Conservation (phyloP, 2,113 vertebrate species). For the Desmodus rotundus region DNA sequence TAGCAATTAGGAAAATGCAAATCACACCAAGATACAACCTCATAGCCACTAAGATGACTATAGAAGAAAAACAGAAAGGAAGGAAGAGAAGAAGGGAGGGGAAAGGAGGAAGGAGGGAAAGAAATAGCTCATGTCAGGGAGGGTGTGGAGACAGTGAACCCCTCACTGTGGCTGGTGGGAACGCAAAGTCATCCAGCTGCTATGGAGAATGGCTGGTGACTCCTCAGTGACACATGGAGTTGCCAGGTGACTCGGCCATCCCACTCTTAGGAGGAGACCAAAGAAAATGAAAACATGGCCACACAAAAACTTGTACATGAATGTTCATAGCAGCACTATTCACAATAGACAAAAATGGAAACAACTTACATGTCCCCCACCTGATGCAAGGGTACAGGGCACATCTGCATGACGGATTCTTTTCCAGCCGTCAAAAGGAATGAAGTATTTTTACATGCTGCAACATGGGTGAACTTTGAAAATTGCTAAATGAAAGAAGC, state of each 20-base stretch:
- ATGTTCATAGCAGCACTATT: not conserved
- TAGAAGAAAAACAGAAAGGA: not conserved
- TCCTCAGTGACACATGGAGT: not conserved
- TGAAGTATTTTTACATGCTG: not conserved
- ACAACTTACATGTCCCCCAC: not conserved
- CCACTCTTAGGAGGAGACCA: not conserved
- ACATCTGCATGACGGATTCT: too few species aligned
- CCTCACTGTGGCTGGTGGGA: not conserved
- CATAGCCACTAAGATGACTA: not conserved
- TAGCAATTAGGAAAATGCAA: not conserved
- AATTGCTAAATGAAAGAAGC: not conserved
- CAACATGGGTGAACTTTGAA: not conserved
- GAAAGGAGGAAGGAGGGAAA: not conserved
- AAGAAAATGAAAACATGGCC: not conserved
- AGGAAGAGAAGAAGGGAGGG: not conserved
- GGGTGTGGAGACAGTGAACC: not conserved
- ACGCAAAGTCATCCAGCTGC: not conserved
- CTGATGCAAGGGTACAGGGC: not conserved
- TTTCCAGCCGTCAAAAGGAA: not conserved
- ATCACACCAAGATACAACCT: not conserved
- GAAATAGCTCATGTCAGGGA: not conserved
- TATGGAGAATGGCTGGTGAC: not conserved
- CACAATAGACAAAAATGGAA: not conserved
- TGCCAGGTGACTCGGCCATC: not conserved
- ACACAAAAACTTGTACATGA: not conserved